Evolutionary conservation across 1,140 invertebrate genomes (phyloP), one percentile per base, ranked within the genome.

Genomic region (Anoplolepis gracilipes): DNA sequence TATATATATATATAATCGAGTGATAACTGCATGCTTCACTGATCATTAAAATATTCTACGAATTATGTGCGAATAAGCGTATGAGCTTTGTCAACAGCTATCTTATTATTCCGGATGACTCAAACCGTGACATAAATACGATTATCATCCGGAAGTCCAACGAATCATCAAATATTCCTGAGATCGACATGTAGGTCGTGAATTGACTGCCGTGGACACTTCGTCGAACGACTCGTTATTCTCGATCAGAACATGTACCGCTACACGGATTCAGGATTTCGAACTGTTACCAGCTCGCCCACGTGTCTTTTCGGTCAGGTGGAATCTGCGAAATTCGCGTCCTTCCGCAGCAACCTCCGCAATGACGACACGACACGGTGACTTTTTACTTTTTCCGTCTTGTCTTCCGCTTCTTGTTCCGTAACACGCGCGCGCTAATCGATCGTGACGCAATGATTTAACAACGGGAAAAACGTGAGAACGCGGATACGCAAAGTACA

Each of bases 221-320:
- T 69, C 25, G 11, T 22, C 25, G 87, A 33, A 61, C 42, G 61
- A 84, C 42, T 78, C 19, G 46, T 76, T 70, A 28, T 22, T 79
- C 42, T 11, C 72, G 22, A 75, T 89, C 55, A 28, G 28, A 25
- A 42, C 2, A 11, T 39, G 55, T 85, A 89, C 75, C 85, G 75
- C 67, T 89, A 87, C 3, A 16, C 19, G 53, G 61, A 84, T 85
- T 85, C n/a, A 57, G 42, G n/a, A 78, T 77, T 87, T 69, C 30
- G 55, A 36, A 64, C 85, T 73, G 79, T 89, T 87, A 87, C 33
- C 22, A n/a, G 36, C n/a, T n/a, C 79, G 79, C 79, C 88, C 88
- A 90, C 88, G 79, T 70, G 61, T 49, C 10, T 59, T 30, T 16
- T 49, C 75, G 69, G 6, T 79, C 78, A 79, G 87, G 49, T 79